Base-by-base conservation (phyloP, 2,888 invertebrate genomes). In the Aphelenchoides bicaudatus region DNA sequence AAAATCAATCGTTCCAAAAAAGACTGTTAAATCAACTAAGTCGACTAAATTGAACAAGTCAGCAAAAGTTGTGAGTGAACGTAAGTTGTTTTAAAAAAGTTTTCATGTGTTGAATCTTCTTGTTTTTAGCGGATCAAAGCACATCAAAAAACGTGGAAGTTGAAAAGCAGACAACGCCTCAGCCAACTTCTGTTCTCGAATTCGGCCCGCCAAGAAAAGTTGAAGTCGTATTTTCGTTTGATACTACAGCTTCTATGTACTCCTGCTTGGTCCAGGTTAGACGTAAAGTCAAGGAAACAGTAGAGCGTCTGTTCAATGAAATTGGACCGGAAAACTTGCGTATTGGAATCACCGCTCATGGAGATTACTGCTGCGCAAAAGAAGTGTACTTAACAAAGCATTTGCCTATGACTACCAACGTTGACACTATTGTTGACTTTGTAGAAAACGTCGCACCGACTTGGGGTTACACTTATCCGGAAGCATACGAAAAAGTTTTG, bases 331-430 rank as follows among this genome's bases (percentile, higher is more conserved):
- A 47, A n/a, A 5, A 16, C 28, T 16, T 47, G 25, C 48, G 48
- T 4, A 47, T 47, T 29, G 48, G 48, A 3, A 47, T 47, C 48
- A 47, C 28, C 4, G 16, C 16, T 25, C 48, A 47, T 19, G 48
- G 48, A 10, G 48, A 47, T 19, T 16, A 47, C 28, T 34, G 34
- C 34, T n/a, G n/a, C n/a, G n/a, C n/a, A n/a, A n/a, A n/a, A n/a
- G n/a, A n/a, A n/a, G 13, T 34, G 34, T 47, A 47, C 48, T 25
- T 47, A 5, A 47, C 48, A 6, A 47, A 47, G 16, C 48, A 47
- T 16, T 19, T 47, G 25, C 25, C 48, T 25, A 10, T 47, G 28
- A 16, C 25, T 13, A 47, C 48, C 4, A 16, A 16, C 25, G 48
- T 47, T 13, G 5, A 47, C 5, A 29, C 4, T 8, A 47, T 47